Conservation (phyloP, 2,113 vertebrate genomes). For the Hucho hucho region DNA sequence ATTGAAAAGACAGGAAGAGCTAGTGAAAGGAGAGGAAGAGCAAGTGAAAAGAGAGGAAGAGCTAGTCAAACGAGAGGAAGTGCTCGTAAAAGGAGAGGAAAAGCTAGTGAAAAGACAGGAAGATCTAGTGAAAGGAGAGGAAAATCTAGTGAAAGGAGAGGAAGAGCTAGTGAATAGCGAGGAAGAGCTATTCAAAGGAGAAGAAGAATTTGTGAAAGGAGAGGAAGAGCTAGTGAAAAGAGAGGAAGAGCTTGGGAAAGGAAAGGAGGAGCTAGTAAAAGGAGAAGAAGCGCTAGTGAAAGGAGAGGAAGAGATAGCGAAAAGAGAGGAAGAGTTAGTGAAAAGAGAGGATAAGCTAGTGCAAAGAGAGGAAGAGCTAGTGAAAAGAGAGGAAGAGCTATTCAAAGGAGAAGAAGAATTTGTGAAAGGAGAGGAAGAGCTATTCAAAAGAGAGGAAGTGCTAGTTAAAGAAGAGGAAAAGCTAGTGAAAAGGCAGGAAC, state of each 20-base stretch:
- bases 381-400: no score
- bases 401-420: no score
- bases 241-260: not conserved
- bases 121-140: constrained; percentile 5
- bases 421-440: no score
- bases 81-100: constrained; percentile 4
- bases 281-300: no score
- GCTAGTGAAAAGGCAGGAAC: no score
- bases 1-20: not conserved
- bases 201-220: not conserved
- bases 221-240: constrained; percentile 8
- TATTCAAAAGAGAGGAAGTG: no score
- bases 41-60: constrained; percentile 7
- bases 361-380: no score
- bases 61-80: constrained; percentile 5
- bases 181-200: not conserved
- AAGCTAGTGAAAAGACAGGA: not conserved
- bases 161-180: constrained; percentile 9
- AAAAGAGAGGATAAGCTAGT: no score
- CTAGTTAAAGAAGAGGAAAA: no score
- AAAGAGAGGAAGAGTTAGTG: no score
- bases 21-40: not conserved
- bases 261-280: no score
- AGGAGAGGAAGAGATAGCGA: no score
- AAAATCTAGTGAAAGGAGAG: constrained; percentile 8